Percentiles rank a stretch among this genome's conserved stretches.
Conservation (phyloP, 2,113 vertebrate genomes). For the Galemys pyrenaicus region DNA sequence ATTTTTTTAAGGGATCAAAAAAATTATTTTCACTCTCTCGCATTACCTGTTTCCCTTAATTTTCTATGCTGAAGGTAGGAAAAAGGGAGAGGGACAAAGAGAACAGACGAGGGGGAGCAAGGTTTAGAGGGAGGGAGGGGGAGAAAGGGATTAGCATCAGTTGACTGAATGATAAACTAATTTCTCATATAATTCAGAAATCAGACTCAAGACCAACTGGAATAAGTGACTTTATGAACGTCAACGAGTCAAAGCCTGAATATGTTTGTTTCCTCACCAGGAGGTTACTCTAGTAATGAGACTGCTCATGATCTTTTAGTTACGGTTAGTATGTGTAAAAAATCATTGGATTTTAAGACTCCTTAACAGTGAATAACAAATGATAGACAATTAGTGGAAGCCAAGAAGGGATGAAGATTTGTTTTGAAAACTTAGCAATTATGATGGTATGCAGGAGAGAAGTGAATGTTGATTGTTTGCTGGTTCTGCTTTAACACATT, state of each 20-base stretch:
- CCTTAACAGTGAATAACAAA: background rate
- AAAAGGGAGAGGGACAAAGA: background rate
- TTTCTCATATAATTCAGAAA: background rate
- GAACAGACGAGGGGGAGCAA: too few species aligned
- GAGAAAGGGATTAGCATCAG: background rate
- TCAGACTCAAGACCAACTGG: background rate
- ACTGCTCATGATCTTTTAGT: background rate
- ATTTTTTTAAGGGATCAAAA: background rate
- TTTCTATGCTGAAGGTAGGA: background rate
- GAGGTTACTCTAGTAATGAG: background rate
- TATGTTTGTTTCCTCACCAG: background rate
- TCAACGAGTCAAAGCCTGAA: background rate
- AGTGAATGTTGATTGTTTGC: background rate
- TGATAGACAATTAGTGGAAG: background rate
- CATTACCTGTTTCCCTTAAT: background rate
- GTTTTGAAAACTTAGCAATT: constrained; percentile 7
- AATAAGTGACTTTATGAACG: background rate
- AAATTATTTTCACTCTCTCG: background rate
- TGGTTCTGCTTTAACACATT: constrained; percentile 3
- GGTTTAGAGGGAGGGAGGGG: accelerated
- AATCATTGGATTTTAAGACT: background rate
- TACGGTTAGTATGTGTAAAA: background rate
- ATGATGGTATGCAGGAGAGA: background rate
- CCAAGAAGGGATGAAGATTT: background rate
- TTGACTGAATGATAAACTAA: background rate